Evolutionary conservation across 2,888 invertebrate genomes (phyloP).

Genomic region (Ophion slaviceki): DNA sequence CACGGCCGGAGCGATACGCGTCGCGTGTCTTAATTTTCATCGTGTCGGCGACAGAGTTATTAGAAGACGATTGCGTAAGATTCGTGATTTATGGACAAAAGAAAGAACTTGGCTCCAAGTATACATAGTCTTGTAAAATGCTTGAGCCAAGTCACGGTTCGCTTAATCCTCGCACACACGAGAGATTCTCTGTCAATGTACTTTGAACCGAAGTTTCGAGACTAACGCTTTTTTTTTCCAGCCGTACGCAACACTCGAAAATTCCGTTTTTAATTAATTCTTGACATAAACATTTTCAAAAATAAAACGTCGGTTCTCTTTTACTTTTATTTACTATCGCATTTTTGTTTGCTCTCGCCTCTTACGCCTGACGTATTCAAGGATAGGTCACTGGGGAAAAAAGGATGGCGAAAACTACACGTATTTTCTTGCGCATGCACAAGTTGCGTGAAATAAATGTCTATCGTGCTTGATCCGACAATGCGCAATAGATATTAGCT

Average conservation of each 20-base stretch:
- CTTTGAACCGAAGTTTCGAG: conserved; percentile 9
- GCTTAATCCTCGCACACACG: background rate
- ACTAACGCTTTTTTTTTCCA: background rate
- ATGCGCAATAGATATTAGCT: conserved; percentile 5
- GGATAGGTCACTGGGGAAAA: no score
- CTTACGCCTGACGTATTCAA: no score
- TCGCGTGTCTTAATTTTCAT: conserved; percentile 39
- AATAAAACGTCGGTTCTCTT: background rate
- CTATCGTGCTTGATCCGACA: background rate
- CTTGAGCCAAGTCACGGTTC: conserved; percentile 12
- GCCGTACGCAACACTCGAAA: background rate
- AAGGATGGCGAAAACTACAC: background rate
- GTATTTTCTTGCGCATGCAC: background rate
- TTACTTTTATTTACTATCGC: background rate
- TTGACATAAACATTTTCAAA: background rate
- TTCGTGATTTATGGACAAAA: conserved; percentile 47
- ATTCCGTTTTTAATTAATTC: background rate
- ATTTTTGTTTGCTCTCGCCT: background rate
- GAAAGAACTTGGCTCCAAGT: background rate
- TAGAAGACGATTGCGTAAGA: conserved; percentile 39
- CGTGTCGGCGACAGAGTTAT: conserved; percentile 33
- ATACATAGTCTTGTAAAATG: background rate
- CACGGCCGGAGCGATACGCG: background rate
- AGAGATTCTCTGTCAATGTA: conserved; percentile 37
- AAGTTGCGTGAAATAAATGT: background rate